A percentile compares a stretch with the other conserved stretches of the same genome.
phyloP scores from a whole-genome alignment of 2,797 vertebrate genomes.

The Acridotheres tristis region DNA sequence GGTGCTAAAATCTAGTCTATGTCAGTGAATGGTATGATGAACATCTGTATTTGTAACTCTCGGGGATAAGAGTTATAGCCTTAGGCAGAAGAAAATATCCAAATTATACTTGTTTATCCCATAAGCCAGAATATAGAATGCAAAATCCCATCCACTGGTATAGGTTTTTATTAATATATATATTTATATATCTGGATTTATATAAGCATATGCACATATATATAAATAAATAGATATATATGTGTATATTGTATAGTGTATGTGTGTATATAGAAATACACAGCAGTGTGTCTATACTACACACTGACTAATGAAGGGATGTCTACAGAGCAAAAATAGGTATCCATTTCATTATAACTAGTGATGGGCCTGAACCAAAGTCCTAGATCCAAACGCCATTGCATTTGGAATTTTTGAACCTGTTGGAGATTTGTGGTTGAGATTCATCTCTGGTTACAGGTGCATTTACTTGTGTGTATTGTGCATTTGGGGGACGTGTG shows the following conservation, averaged over 20 bases:
- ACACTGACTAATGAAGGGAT: slow-evolving; percentile 13
- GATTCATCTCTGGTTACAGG: not conserved
- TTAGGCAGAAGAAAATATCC: not conserved
- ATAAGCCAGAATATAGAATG: slow-evolving; percentile 14
- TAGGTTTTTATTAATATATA: not conserved
- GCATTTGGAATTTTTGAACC: not conserved
- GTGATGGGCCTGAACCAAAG: not conserved
- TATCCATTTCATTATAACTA: slow-evolving; percentile 11
- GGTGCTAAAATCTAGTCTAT: slow-evolving; percentile 18
- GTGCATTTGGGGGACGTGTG: not conserved
- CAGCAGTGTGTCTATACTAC: not conserved
- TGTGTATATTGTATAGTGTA: not conserved
- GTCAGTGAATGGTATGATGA: slow-evolving; percentile 13
- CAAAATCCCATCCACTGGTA: slow-evolving; percentile 41
- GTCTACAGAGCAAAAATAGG: slow-evolving; percentile 21
- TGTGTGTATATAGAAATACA: slow-evolving; percentile 8
- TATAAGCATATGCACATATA: slow-evolving; percentile 12
- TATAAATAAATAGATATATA: not conserved
- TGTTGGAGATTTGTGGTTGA: not conserved
- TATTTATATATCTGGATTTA: slow-evolving; percentile 22
- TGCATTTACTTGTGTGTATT: not conserved
- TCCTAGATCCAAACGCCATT: not conserved
- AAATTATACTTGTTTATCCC: slow-evolving; percentile 1
- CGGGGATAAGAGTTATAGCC: not conserved
- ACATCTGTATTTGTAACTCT: not conserved